Evolutionary conservation across 2,888 invertebrate genomes (phyloP), one percentile per base, ranked within the genome.

Genomic region (Drosophila kokeensis): DNA sequence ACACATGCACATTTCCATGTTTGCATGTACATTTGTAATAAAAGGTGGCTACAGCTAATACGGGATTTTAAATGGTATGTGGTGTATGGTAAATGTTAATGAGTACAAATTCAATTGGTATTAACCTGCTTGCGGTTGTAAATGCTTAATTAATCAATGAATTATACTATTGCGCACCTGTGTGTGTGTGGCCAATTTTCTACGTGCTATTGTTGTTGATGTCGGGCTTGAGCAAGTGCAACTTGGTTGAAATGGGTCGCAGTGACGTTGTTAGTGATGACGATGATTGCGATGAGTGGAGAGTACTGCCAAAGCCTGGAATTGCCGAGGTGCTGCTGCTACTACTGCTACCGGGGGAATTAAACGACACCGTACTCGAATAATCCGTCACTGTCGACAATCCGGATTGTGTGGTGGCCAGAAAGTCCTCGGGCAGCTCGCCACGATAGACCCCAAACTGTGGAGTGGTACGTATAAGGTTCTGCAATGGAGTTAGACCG

Each of bases 401-500:
- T 4, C 58, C 57, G 15, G 75, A 40, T 32, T 90, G 89, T 45
- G 89, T 87, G 3, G 93, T 93, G 10, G 92, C 87, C 24, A 94
- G 87, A 68, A 94, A 93, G 21, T 93, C 93, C 29, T 93, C 93
- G 2, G 95, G 95, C 8, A 96, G 94, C 88, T 97, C 96, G 0
- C 97, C 97, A 83, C 94, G 95, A 82, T 96, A 97, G 4, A 95
- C 95, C 0, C 95, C 96, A 79, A 96, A 96, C 89, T 97, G 97
- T 2, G 97, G 97, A 4, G 92, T 93, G 32, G 95, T 94, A 82
- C 95, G 95, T 57, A 96, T 94, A 2, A 96, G 93, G 48, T 95
- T 93, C 63, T 96, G 95, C 0, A 95, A 93, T 73, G 94, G 94
- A 1, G 94, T 94, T 4, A 93, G 89, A 58, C 93, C 92, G 13